Percentiles rank a stretch among this genome's conserved stretches.
Evolutionary conservation across 2,888 invertebrate species (phyloP).

Genomic region (Agelastica alni): DNA sequence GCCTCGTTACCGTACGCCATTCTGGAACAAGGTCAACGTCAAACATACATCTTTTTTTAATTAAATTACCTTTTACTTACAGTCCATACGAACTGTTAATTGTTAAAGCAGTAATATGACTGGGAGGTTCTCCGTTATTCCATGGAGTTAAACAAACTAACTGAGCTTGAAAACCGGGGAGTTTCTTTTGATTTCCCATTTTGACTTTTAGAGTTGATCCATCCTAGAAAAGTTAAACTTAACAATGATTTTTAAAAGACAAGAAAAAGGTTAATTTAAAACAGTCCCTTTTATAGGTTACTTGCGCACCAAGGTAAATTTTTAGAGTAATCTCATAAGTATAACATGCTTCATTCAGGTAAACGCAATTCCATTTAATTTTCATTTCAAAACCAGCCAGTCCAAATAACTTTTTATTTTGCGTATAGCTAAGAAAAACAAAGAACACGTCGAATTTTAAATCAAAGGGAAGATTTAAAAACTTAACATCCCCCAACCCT

Average conservation of each 20-base stretch:
- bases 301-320: too few species aligned
- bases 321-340: background rate
- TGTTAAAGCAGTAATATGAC: constrained; percentile 85
- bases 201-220: constrained; percentile 65
- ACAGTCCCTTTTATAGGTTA: too few species aligned
- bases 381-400: background rate
- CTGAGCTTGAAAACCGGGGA: constrained; percentile 96
- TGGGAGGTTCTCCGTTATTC: constrained; percentile 76
- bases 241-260: too few species aligned
- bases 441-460: too few species aligned
- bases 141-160: constrained; percentile 91
- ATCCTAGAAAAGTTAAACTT: constrained; percentile 40
- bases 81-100: constrained; percentile 97
- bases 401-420: too few species aligned
- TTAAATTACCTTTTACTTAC: too few species aligned
- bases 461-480: too few species aligned
- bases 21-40: constrained; percentile 61
- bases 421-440: too few species aligned
- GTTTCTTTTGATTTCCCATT: constrained; percentile 79
- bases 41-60: too few species aligned
- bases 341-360: background rate
- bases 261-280: too few species aligned
- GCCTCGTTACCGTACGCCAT: constrained; percentile 97
- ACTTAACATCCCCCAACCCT: too few species aligned
- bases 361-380: background rate